These are phyloP conservation scores for Perithous albicinctus DNA, from an alignment of 2,888 invertebrate species.

Conservation along the genomic window DNA sequence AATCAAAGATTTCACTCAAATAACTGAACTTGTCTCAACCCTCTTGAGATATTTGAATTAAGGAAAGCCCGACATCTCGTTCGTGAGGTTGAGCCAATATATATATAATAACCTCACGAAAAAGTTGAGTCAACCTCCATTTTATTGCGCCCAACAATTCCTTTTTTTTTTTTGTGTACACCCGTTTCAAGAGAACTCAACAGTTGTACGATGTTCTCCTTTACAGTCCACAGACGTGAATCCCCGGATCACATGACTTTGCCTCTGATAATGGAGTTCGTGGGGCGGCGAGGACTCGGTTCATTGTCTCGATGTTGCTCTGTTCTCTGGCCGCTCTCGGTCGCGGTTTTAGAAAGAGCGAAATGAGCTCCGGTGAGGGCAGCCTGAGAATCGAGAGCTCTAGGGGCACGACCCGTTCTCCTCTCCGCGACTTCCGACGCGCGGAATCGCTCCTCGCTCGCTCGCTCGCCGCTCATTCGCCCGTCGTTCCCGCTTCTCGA, in stretches of 20 bases:
- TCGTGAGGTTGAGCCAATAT: too few species aligned
- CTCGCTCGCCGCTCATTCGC: constrained; percentile 29
- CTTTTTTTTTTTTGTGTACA: too few species aligned
- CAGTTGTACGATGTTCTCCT: constrained; percentile 25
- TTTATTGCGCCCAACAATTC: too few species aligned
- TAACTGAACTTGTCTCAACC: too few species aligned
- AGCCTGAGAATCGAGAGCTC: constrained; percentile 36
- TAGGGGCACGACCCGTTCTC: constrained; percentile 68
- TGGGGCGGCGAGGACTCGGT: constrained; percentile 62
- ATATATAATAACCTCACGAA: too few species aligned
- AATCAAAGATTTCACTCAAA: too few species aligned
- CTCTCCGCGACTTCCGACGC: constrained; percentile 64
- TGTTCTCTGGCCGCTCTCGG: constrained; percentile 28
- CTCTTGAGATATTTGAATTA: too few species aligned
- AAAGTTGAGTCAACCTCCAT: too few species aligned
- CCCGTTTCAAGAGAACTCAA: too few species aligned
- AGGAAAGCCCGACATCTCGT: too few species aligned
- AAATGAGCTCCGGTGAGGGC: constrained; percentile 19
- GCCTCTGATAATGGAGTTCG: constrained; percentile 53
- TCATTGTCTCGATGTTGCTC: constrained; percentile 67
- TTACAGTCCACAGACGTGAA: constrained; percentile 35
- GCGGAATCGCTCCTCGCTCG: constrained; percentile 43
- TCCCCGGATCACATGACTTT: constrained; percentile 51
- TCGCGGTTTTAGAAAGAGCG: constrained; percentile 36
- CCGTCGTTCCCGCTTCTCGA: constrained; percentile 47